Evolutionary conservation across 1,140 invertebrate species (phyloP).

Genomic region (Thaumatotibia leucotreta): DNA sequence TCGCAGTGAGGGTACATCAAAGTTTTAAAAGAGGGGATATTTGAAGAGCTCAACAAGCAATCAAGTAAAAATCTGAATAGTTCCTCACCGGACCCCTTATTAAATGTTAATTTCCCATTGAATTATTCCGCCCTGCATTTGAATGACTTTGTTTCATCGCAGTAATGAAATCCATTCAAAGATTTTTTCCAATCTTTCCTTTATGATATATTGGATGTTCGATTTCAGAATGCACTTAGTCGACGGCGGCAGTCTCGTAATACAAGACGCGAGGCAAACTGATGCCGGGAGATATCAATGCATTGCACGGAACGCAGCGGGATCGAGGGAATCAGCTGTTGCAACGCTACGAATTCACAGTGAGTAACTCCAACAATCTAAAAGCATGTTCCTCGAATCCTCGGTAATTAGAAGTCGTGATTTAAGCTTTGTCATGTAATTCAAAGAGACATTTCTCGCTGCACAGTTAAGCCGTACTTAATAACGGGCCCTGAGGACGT

Average conservation of each 20-base stretch:
- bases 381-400: slow-evolving; percentile 17
- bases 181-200: slow-evolving; percentile 18
- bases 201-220: slow-evolving; percentile 17
- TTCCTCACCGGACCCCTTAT: slow-evolving; percentile 70
- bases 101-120: slow-evolving; percentile 72
- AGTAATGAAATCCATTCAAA: slow-evolving; percentile 38
- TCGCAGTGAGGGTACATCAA: slow-evolving; percentile 65
- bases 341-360: slow-evolving; percentile 89
- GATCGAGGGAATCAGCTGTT: slow-evolving; percentile 84
- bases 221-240: slow-evolving; percentile 84
- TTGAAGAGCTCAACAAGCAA: slow-evolving; percentile 73
- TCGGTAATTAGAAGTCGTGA: slow-evolving; percentile 23
- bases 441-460: slow-evolving; percentile 51
- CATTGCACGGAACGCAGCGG: slow-evolving; percentile 90
- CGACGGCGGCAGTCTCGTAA: slow-evolving; percentile 88
- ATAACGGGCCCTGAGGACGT: slow-evolving; percentile 87
- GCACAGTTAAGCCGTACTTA: slow-evolving; percentile 88
- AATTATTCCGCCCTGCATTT: slow-evolving; percentile 72
- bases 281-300: slow-evolving; percentile 93
- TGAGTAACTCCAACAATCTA: slow-evolving; percentile 69
- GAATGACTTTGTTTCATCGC: slow-evolving; percentile 62
- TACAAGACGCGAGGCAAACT: slow-evolving; percentile 86
- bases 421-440: slow-evolving; percentile 34
- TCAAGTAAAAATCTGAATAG: slow-evolving; percentile 75
- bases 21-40: slow-evolving; percentile 66